phyloP scores from a whole-genome alignment of 2,797 vertebrate species.

The Gadopsis bispinosus region DNA sequence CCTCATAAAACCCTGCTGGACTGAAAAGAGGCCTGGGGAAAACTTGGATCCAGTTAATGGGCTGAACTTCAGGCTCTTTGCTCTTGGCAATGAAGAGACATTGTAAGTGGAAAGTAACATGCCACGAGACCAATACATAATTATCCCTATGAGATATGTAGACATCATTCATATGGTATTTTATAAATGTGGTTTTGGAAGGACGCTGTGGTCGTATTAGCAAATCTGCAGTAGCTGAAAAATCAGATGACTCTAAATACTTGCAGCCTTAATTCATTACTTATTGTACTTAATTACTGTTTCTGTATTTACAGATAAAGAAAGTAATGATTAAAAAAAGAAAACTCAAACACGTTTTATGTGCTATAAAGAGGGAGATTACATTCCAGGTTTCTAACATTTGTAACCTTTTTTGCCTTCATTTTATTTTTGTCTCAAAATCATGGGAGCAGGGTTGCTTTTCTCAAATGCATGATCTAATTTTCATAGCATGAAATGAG shows the following conservation, averaged over 20 bases:
- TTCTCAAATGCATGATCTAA: constrained; percentile 23
- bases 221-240: not conserved
- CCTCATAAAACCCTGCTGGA: constrained; percentile 73
- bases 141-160: constrained; percentile 23
- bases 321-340: not conserved
- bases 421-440: constrained; percentile 5
- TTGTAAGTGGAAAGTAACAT: constrained; percentile 53
- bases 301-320: not conserved
- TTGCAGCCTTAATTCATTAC: not conserved
- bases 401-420: not conserved
- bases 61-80: constrained; percentile 64
- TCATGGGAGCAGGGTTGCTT: not conserved
- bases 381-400: not conserved
- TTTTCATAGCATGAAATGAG: constrained; percentile 52
- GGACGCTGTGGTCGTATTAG: not conserved
- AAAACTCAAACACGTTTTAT: not conserved
- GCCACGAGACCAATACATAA: constrained; percentile 36
- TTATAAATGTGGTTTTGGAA: constrained; percentile 30
- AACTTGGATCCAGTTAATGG: constrained; percentile 73
- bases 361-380: not conserved
- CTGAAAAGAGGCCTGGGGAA: constrained; percentile 64
- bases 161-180: constrained; percentile 24
- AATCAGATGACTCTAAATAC: not conserved
- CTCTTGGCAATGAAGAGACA: constrained; percentile 58
- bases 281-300: not conserved